A percentile compares a stretch with the other conserved stretches of the same genome.
Conservation (phyloP, 2,797 vertebrate species). For the Onychomys arenicola region DNA sequence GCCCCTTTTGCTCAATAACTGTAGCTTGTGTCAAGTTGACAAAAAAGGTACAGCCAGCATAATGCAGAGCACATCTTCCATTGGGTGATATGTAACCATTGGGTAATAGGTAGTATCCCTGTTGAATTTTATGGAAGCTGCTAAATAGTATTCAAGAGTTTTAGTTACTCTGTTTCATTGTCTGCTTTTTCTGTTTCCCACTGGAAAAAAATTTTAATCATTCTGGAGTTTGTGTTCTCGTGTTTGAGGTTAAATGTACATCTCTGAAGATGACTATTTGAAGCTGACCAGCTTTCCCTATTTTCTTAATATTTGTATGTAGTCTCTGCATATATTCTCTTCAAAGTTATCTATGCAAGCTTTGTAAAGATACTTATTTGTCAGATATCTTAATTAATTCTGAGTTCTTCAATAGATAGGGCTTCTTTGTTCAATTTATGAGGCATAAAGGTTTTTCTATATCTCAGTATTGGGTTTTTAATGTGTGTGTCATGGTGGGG, state of each 20-base stretch:
- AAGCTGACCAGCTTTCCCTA: neutral
- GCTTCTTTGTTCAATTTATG: neutral
- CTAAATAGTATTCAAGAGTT: neutral
- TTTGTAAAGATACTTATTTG: constrained; percentile 14
- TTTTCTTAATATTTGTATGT: constrained; percentile 31
- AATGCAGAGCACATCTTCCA: neutral
- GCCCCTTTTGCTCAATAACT: neutral
- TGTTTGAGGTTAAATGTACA: neutral
- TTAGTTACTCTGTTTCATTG: constrained; percentile 7
- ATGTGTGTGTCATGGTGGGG: neutral
- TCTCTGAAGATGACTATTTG: neutral
- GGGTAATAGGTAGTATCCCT: neutral
- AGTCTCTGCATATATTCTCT: neutral
- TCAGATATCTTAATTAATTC: neutral
- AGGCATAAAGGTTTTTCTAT: neutral
- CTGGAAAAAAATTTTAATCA: neutral
- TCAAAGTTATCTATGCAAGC: neutral
- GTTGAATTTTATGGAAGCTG: constrained; percentile 42
- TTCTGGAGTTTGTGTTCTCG: neutral
- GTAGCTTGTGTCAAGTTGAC: neutral
- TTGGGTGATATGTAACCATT: neutral
- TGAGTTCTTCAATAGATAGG: neutral
- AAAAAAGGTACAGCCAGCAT: neutral
- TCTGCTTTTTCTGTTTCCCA: neutral
- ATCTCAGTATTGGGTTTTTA: neutral